Evolutionary conservation across 2,113 vertebrate genomes (phyloP), one percentile per base, ranked within the genome.

Genomic region (Epinephelus lanceolatus): DNA sequence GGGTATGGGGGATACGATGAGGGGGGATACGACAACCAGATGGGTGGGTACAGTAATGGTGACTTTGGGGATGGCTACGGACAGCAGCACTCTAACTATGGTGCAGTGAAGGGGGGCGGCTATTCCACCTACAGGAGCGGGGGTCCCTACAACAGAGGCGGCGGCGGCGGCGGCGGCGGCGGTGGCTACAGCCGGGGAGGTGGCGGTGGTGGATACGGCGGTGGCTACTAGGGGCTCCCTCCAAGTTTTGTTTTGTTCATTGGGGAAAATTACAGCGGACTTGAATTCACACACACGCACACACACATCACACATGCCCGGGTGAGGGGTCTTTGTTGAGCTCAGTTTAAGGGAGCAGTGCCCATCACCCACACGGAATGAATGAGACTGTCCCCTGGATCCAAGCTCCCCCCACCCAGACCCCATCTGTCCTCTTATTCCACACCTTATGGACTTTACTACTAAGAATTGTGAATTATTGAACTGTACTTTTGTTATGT

Each of bases 51-150:
- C 93, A 97, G 98, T 79, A 98, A 97, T 87, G 92, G 92, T 18
- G 93, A 94, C 91, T 94, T 94, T 84, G 92, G 93, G 55, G 92
- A 91, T 2, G 96, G 97, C 89, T 98, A 98, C 93, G 97, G 96
- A 95, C 97, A 99, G 94, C 98, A 99, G 90, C 95, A 96, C 91
- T 97, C 98, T 67, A 96, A 93, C 52, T 99, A 98, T 76, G 97
- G 98, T 78, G 97, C 98, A 66, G 96, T 99, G 97, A 99, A 99
- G 95, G 96, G 96, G 95, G 95, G 96, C 86, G 42, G 49, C 49
- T 94, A 85, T 92, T 96, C 94, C 73, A 90, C 94, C 71, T 95
- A 96, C 93, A 95, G 97, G 94, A 97, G 96, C 94, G 95, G 92
- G 77, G 96, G 95, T 76, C 97, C 97, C 62, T 95, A 96, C 94